A percentile compares a stretch with the other conserved stretches of the same genome.
Conservation (phyloP, 2,888 invertebrate genomes). For the Eledone cirrhosa region DNA sequence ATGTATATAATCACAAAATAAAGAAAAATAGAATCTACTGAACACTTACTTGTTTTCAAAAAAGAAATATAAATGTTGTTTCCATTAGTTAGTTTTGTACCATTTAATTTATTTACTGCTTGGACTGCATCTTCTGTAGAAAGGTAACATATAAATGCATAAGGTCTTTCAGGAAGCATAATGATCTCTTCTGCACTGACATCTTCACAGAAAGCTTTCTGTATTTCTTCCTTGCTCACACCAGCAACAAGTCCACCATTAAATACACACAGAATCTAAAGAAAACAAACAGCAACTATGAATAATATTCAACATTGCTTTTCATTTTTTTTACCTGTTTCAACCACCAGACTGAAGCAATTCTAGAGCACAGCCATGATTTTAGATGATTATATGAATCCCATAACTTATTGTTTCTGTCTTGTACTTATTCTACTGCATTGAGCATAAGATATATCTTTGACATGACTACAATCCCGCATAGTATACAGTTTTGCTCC, state of each 20-base stretch:
- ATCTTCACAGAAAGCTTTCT: conserved; percentile 70
- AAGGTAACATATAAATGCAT: conserved; percentile 79
- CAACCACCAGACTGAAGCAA: too few relatives aligned
- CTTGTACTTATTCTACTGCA: too few relatives aligned
- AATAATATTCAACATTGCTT: too few relatives aligned
- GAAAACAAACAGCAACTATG: conserved; percentile 44
- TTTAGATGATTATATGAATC: too few relatives aligned
- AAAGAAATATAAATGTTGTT: conserved; percentile 75
- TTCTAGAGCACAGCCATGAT: too few relatives aligned
- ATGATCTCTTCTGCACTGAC: conserved; percentile 73
- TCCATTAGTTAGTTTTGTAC: conserved; percentile 66
- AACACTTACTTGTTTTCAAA: conserved; percentile 72
- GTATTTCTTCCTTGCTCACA: conserved; percentile 74
- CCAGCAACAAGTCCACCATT: conserved; percentile 89
- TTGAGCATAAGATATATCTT: too few relatives aligned
- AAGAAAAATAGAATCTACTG: neutral
- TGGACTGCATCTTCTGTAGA: conserved; percentile 67
- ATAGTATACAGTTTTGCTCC: too few relatives aligned
- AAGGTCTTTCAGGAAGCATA: conserved; percentile 82
- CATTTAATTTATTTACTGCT: conserved; percentile 46
- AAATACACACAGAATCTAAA: conserved; percentile 80
- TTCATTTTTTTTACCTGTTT: too few relatives aligned
- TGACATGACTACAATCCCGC: too few relatives aligned
- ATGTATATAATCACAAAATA: neutral
- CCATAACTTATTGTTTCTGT: too few relatives aligned